Base-by-base conservation (phyloP, 2,797 vertebrate species). In the Galaxias olidus region DNA sequence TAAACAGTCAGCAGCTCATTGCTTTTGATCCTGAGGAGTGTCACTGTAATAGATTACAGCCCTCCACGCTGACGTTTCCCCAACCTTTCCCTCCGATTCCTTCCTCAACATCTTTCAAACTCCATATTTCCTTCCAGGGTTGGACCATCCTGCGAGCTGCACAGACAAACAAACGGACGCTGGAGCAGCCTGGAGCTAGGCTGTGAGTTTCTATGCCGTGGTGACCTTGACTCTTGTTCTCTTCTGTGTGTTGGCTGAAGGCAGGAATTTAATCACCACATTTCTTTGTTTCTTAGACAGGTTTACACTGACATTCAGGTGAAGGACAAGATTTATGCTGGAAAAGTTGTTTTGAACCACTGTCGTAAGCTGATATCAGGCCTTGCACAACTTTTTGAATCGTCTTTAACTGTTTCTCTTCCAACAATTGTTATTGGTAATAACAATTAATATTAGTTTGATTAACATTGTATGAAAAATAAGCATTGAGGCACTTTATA, bases 1-100 rank as follows among this genome's bases (percentile, higher is more conserved):
- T 90, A 90, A 91, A 87, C 76, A 86, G 87, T 86, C 88, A 86
- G 87, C 76, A 83, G 78, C 87, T 89, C 87, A 82, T 88, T 90
- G 86, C 84, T 77, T 91, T 81, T 86, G 82, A 91, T 90, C 78
- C 81, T 80, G 57, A 51, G 68, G 68, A 84, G 74, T 72, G 82
- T 87, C 85, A 83, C 68, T 80, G 87, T 73, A 86, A 86, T 80
- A 88, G 77, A 91, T 90, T 89, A 86, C 58, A 65, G 73, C 68
- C 63, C 53, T 43, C 55, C 68, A 40, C 63, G 65, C 67, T 79
- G 76, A 86, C 72, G 68, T 71, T 61, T 72, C 73, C 51, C 68
- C 55, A 5, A 57, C 75, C 45, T 20, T 54, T 65, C 10, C n/a
- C 40, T 61, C 59, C 41, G 9, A 14, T 55, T 57, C 5, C 63